Percentiles rank a stretch among this genome's conserved stretches.
phyloP scores from a whole-genome alignment of 1,140 invertebrate genomes.

The Trichonephila clavata region DNA sequence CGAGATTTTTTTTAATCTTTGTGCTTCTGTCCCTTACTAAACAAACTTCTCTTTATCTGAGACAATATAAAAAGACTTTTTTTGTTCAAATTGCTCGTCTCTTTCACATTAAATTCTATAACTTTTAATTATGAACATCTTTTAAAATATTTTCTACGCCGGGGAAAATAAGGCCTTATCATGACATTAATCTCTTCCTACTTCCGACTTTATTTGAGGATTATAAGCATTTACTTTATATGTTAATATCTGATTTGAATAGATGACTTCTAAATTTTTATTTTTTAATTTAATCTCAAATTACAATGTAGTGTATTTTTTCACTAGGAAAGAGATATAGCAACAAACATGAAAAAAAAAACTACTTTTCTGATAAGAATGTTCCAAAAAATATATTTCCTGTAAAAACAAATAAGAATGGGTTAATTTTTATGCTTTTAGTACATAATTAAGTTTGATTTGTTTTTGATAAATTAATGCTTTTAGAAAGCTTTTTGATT shows the following conservation, averaged over 20 bases:
- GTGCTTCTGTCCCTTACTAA: not conserved
- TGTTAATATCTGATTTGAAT: slow-evolving; percentile 3
- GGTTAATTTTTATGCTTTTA: too few species aligned
- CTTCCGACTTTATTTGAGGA: not conserved
- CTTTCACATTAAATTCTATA: not conserved
- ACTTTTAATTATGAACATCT: slow-evolving; percentile 6
- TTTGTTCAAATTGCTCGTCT: not conserved
- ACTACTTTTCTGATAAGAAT: too few species aligned
- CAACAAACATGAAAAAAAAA: too few species aligned
- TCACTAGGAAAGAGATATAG: too few species aligned
- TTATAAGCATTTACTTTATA: not conserved
- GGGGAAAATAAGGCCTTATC: not conserved
- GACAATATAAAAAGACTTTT: not conserved
- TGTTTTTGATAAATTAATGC: too few species aligned
- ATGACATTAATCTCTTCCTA: not conserved
- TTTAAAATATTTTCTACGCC: not conserved
- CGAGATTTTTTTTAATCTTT: not conserved
- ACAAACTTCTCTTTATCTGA: slow-evolving; percentile 17
- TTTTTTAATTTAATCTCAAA: too few species aligned
- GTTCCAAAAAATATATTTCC: too few species aligned
- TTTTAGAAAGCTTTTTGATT: too few species aligned
- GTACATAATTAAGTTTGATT: too few species aligned
- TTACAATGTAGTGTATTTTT: too few species aligned
- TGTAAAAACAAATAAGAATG: too few species aligned
- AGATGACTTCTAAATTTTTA: not conserved